Conservation (phyloP, 2,888 invertebrate genomes). For the Agapetus fuscipes region DNA sequence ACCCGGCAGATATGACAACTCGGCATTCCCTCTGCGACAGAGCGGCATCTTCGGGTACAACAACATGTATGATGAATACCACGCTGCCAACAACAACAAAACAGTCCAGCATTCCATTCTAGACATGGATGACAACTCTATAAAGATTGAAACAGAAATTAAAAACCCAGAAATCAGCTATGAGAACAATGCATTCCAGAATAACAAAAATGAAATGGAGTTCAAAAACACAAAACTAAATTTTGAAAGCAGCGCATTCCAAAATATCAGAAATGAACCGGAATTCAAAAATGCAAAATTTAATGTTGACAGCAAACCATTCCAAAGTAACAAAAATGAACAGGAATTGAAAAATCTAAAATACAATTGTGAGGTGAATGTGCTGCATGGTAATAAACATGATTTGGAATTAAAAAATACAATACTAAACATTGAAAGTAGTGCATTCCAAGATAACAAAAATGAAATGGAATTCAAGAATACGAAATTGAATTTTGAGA, state of each 20-base stretch:
- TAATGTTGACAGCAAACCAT: not conserved
- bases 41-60: constrained; percentile 6
- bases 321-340: too few relatives aligned
- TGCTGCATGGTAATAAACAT: too few relatives aligned
- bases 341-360: too few relatives aligned
- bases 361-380: too few relatives aligned
- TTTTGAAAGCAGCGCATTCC: too few relatives aligned
- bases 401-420: too few relatives aligned
- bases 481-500: too few relatives aligned
- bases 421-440: constrained; percentile 4
- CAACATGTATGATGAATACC: constrained; percentile 30
- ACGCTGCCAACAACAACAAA: constrained; percentile 31
- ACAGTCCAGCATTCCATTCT: constrained; percentile 31
- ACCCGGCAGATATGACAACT: constrained; percentile 4
- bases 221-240: too few relatives aligned
- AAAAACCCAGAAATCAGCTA: constrained; percentile 7
- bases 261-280: too few relatives aligned
- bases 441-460: constrained; percentile 4
- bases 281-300: too few relatives aligned
- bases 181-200: constrained; percentile 5
- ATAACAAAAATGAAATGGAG: constrained; percentile 4
- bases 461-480: constrained; percentile 1
- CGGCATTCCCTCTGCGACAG: constrained; percentile 7
- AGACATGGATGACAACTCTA: constrained; percentile 42
- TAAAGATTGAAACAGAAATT: constrained; percentile 34